Base-by-base conservation (phyloP, 2,888 invertebrate genomes). In the Heterodera filipjevi region DNA sequence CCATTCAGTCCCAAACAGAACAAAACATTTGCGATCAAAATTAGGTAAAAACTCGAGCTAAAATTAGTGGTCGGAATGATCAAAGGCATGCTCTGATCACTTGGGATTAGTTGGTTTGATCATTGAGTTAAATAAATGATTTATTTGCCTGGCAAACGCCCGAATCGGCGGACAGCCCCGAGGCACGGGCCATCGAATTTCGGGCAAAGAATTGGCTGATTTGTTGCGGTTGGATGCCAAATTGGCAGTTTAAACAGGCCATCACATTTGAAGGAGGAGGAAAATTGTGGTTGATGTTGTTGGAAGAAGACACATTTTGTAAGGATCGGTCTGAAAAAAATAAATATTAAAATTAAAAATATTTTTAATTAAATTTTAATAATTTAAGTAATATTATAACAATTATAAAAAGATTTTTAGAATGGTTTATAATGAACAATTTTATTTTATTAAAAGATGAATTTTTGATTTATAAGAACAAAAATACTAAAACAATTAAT, bases 151-250 rank as follows among this genome's bases (percentile, higher is more conserved):
- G 78, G 35, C 78, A 75, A 49, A 83, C 77, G 22, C 83, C 83
- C 49, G 81, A 81, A 66, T 83, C 83, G 10, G 82, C 79, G 30
- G 83, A 83, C 44, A 83, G 77, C 14, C 81, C 82, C 32, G 83
- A 83, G n/a, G 84, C 79, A 8, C 86, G 80, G 16, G 84, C 82
- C 39, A 84, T 81, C 27, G 81, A 81, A 35, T 82, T 84, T 27
- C 83, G 80, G 19, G 77, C 68, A 77, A 82, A 83, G 27, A 68
- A 78, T 22, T 79, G 59, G 44, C 32, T 32, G 0, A 68, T 35
- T 35, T 68, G 68, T 35, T 35, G 35, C 32, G 68, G 33, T 68
- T 68, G 68, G 32, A 59, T 59, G 59, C 59, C 59, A 27, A 66
- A 80, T 39, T 73, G 66, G 64, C 78, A 79, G 73, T 77, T 78